Evolutionary conservation across 2,113 vertebrate genomes (phyloP).

Genomic region (Tyrannus savana): DNA sequence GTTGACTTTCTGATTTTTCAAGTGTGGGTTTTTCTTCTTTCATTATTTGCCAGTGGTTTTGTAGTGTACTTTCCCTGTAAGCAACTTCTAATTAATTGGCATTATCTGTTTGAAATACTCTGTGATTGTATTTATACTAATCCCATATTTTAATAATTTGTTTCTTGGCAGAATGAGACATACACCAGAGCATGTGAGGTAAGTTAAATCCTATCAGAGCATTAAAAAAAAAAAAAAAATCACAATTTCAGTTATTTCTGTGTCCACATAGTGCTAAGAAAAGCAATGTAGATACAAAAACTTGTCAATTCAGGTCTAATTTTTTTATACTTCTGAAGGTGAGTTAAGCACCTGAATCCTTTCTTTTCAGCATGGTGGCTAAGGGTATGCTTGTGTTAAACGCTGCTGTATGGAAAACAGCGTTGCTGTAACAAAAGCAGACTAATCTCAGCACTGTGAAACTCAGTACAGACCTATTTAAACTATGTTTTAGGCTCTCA

Average conservation of each 20-base stretch:
- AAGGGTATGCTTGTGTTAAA: not conserved
- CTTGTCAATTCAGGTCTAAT: not conserved
- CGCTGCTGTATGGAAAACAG: not conserved
- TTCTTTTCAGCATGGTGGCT: not conserved
- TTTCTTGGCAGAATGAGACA: conserved; percentile 59
- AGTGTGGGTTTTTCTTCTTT: not conserved
- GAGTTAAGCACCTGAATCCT: not conserved
- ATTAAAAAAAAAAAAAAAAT: not conserved
- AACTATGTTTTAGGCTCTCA: not conserved
- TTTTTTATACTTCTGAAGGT: not conserved
- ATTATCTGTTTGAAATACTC: not conserved
- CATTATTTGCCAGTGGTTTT: not conserved
- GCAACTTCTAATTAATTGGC: not conserved
- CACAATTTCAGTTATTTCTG: not conserved
- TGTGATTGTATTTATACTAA: not conserved
- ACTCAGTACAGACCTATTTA: not conserved
- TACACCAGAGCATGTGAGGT: conserved; percentile 68
- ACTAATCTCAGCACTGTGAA: not conserved
- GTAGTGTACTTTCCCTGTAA: not conserved
- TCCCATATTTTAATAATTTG: not conserved
- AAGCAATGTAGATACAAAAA: not conserved
- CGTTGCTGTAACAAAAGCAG: not conserved
- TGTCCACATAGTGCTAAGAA: not conserved
- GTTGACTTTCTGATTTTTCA: not conserved
- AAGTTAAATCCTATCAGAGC: not conserved